These are phyloP conservation scores for Nephila pilipes DNA, from an alignment of 1,140 invertebrate genomes.

Conservation along the genomic window DNA sequence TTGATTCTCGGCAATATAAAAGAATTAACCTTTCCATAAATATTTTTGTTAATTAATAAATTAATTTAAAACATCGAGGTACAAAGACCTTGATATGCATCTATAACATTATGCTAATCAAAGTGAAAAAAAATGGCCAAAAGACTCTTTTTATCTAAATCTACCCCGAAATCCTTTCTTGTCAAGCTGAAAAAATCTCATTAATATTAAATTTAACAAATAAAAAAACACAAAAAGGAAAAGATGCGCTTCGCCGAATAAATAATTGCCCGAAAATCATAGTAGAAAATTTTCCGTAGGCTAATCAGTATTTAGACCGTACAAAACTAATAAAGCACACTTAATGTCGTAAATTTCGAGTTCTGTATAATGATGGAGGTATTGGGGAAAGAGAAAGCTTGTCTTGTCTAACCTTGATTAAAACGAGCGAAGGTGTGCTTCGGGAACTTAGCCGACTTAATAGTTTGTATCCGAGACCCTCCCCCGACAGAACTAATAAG, in stretches of 20 bases:
- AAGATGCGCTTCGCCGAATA: conserved; percentile 12
- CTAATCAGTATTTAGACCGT: conserved; percentile 70
- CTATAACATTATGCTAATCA: background rate
- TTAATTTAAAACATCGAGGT: background rate
- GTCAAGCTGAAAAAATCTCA: conserved; percentile 52
- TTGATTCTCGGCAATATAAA: background rate
- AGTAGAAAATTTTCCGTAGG: conserved; percentile 43
- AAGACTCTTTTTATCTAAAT: background rate
- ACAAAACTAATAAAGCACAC: conserved; percentile 69
- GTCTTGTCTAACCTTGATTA: conserved; percentile 76
- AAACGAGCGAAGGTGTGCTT: conserved; percentile 70
- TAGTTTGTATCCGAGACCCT: conserved; percentile 73
- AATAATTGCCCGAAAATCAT: conserved; percentile 64
- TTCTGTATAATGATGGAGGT: conserved; percentile 59
- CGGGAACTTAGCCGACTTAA: conserved; percentile 57
- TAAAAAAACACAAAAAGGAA: background rate
- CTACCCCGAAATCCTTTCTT: conserved; percentile 27
- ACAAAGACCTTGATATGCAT: too few species aligned
- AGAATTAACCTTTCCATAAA: background rate
- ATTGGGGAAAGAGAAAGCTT: background rate
- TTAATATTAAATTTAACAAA: conserved; percentile 64
- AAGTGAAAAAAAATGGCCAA: background rate
- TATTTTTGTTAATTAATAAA: background rate
- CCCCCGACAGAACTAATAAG: conserved; percentile 74
- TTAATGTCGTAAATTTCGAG: conserved; percentile 68